These are phyloP conservation scores for Diphyllodes magnificus DNA, from an alignment of 2,113 vertebrate genomes.

Conservation along the genomic window DNA sequence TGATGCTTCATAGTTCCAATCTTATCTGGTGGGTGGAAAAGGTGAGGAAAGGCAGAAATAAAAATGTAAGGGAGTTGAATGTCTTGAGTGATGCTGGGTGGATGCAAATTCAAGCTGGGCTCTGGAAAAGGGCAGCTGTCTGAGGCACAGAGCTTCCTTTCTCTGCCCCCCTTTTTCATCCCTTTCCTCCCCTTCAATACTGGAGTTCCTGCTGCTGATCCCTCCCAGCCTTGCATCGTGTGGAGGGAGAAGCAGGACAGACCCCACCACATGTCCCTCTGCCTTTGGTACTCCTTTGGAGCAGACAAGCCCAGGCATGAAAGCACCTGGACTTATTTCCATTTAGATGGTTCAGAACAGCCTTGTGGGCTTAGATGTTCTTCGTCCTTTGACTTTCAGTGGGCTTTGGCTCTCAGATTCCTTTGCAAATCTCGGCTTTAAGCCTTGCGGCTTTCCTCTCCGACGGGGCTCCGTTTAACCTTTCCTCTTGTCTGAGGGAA, in stretches of 20 bases:
- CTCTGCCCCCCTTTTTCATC: not conserved
- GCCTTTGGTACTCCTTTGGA: not conserved
- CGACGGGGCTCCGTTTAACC: not conserved
- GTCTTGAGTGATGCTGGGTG: not conserved
- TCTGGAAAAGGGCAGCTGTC: not conserved
- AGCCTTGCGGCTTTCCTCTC: not conserved
- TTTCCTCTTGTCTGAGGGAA: conserved; percentile 53
- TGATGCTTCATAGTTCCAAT: not conserved
- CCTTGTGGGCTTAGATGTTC: not conserved
- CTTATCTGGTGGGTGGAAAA: not conserved
- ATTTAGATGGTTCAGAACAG: not conserved
- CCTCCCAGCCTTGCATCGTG: not conserved
- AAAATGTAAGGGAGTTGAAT: not conserved
- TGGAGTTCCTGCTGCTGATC: not conserved
- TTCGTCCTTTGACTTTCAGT: not conserved
- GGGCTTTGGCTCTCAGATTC: not conserved
- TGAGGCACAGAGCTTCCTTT: not conserved
- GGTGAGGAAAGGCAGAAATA: not conserved
- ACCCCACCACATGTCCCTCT: not conserved
- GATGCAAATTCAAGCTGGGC: not conserved
- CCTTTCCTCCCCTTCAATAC: not conserved
- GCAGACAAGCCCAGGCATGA: not conserved
- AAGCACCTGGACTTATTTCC: not conserved
- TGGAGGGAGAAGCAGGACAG: not conserved
- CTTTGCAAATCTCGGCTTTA: not conserved